Conservation (phyloP, 2,113 vertebrate genomes). For the Sapayoa aenigma region DNA sequence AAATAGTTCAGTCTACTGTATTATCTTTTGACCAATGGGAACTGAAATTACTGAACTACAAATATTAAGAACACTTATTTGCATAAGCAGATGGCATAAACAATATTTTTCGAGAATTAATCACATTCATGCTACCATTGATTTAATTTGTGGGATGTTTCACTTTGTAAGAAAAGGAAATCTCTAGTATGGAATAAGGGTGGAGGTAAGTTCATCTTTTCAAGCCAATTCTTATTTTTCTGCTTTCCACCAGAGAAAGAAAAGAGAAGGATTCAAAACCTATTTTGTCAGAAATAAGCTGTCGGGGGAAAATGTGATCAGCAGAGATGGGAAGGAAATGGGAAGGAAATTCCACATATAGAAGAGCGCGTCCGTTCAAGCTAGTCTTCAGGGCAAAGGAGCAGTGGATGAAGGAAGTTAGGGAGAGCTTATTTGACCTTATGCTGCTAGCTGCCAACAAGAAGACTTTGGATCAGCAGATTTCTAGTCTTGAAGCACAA, state of each 20-base stretch:
- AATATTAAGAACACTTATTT: neutral
- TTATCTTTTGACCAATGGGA: neutral
- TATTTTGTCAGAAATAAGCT: neutral
- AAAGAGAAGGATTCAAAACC: neutral
- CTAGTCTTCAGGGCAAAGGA: neutral
- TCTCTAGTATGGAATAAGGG: neutral
- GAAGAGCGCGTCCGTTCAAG: neutral
- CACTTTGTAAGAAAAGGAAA: neutral
- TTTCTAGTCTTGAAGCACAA: neutral
- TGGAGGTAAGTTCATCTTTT: neutral
- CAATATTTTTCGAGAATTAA: neutral
- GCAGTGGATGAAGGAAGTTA: neutral
- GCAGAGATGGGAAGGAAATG: neutral
- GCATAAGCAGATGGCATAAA: neutral
- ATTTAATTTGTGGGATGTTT: neutral
- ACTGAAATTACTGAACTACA: neutral
- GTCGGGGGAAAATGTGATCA: neutral
- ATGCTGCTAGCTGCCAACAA: neutral
- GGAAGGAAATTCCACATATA: neutral
- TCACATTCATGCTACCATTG: rapidly evolving
- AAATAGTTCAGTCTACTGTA: neutral
- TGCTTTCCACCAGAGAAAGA: neutral
- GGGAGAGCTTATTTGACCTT: neutral
- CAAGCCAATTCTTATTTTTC: neutral
- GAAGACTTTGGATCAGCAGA: neutral